These are phyloP conservation scores for Agrypnia vestita DNA, from an alignment of 1,140 invertebrate genomes.

Conservation along the genomic window DNA sequence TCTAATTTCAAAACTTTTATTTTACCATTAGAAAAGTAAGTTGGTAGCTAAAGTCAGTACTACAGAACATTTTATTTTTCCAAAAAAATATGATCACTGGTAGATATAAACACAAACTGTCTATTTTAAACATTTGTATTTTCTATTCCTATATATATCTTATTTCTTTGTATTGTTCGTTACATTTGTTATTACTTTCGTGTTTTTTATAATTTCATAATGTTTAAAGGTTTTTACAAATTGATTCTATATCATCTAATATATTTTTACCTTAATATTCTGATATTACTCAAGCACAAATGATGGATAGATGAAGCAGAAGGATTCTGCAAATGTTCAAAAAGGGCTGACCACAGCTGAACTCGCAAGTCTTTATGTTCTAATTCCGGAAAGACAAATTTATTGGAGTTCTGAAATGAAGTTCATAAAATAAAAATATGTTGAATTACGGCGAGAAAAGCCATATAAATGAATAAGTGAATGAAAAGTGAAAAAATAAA, in stretches of 20 bases:
- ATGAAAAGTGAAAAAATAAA: no score
- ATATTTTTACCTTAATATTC: slow-evolving; percentile 67
- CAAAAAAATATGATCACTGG: no score
- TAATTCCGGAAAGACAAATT: slow-evolving; percentile 67
- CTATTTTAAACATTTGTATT: no score
- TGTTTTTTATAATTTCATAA: no score
- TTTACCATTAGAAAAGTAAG: no score
- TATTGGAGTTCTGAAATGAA: slow-evolving; percentile 67
- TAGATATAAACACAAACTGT: no score
- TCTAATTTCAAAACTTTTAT: no score
- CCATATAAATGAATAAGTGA: slow-evolving; percentile 28
- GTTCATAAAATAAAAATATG: neutral
- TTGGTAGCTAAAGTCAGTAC: no score
- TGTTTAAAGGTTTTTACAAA: neutral
- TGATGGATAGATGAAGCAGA: slow-evolving; percentile 64
- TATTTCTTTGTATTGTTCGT: no score
- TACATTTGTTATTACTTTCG: no score
- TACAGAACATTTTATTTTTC: no score
- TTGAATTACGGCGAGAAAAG: slow-evolving; percentile 10
- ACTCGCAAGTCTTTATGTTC: slow-evolving; percentile 64
- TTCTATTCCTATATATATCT: no score
- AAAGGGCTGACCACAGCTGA: slow-evolving; percentile 68
- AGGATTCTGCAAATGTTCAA: slow-evolving; percentile 67
- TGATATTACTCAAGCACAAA: slow-evolving; percentile 65
- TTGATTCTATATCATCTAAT: neutral